These are phyloP conservation scores for Stratiolaelaps scimitus DNA, from an alignment of 1,140 invertebrate species.

Conservation along the genomic window DNA sequence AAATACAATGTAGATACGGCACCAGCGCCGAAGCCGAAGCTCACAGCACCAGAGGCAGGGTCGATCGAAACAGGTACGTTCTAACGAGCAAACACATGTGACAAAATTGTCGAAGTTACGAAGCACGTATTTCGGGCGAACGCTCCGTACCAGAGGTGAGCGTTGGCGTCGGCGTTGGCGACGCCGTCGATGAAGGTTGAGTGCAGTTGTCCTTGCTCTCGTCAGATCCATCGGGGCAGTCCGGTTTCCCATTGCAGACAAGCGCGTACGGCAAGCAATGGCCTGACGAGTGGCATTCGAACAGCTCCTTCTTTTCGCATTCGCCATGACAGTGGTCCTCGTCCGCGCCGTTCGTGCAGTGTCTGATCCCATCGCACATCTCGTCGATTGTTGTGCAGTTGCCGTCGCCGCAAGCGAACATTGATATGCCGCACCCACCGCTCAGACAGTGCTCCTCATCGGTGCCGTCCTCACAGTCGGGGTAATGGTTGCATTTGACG, in stretches of 20 bases:
- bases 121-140: neutral
- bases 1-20: too few relatives aligned
- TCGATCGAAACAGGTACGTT: too few relatives aligned
- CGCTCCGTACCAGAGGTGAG: neutral
- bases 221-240: neutral
- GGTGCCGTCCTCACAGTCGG: neutral
- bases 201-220: neutral
- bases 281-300: neutral
- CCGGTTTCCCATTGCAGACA: conserved; percentile 1
- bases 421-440: neutral
- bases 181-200: neutral
- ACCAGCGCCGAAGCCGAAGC: too few relatives aligned
- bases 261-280: neutral
- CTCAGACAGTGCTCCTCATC: neutral
- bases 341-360: neutral
- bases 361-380: conserved; percentile 2
- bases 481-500: neutral
- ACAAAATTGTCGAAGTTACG: neutral
- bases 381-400: neutral
- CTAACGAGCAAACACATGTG: too few relatives aligned
- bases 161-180: neutral
- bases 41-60: too few relatives aligned
- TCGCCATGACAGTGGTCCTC: neutral
- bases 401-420: neutral
- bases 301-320: neutral